Evolutionary conservation across 2,797 vertebrate genomes (phyloP).

Genomic region (Pipistrellus pipistrellus): DNA sequence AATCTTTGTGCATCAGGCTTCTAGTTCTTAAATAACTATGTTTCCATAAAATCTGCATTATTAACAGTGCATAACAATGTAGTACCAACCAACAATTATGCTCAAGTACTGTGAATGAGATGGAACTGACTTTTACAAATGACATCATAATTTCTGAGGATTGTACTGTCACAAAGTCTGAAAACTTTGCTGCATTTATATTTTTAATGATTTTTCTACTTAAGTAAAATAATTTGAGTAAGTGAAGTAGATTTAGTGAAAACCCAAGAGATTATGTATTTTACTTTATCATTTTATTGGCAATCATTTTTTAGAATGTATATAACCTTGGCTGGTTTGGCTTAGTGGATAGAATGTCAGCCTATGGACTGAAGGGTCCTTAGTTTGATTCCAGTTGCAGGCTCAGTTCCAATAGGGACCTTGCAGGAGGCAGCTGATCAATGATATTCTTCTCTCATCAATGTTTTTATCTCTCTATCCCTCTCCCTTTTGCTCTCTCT

Average conservation of each 20-base stretch:
- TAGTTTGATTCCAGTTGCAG: no score
- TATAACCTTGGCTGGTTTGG: background rate
- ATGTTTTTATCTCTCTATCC: no score
- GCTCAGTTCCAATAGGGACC: no score
- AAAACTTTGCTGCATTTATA: background rate
- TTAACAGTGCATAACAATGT: no score
- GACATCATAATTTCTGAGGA: background rate
- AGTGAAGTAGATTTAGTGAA: background rate
- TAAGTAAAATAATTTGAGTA: slow-evolving; percentile 29
- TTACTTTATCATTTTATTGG: slow-evolving; percentile 23
- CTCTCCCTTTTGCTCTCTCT: no score
- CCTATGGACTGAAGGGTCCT: no score
- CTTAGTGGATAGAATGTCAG: no score
- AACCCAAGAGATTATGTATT: background rate
- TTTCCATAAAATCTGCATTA: background rate
- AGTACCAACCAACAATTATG: background rate
- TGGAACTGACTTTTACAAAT: background rate
- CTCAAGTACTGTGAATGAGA: background rate
- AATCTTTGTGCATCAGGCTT: no score
- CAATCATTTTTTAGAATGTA: background rate
- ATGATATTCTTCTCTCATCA: no score
- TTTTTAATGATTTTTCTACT: slow-evolving; percentile 22
- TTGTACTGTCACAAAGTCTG: background rate
- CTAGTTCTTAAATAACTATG: background rate
- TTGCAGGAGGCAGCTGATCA: no score